phyloP scores from a whole-genome alignment of 2,888 invertebrate genomes.

The Temnothorax ravouxi region DNA sequence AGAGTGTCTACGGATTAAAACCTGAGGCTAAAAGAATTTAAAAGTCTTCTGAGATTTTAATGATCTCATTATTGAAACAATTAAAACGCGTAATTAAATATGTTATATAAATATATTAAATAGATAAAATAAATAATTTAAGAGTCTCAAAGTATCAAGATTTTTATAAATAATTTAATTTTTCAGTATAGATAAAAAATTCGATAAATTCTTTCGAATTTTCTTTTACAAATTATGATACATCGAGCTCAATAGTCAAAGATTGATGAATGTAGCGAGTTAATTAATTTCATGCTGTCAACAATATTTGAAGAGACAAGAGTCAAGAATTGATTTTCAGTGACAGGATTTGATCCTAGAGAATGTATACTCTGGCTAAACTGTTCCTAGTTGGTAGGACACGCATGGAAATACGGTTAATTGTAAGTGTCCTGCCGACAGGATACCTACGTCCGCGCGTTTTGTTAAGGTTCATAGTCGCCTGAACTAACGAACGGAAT shows the following conservation, averaged over 20 bases:
- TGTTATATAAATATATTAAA: not conserved
- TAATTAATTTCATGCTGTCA: slow-evolving; percentile 9
- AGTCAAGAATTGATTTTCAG: slow-evolving; percentile 17
- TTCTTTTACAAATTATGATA: not conserved
- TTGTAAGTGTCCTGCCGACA: slow-evolving; percentile 60
- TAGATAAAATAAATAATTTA: slow-evolving; percentile 14
- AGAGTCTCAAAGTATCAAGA: not conserved
- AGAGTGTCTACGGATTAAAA: not conserved
- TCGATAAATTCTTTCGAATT: not conserved
- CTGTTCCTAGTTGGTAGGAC: slow-evolving; percentile 30
- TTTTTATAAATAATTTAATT: not conserved
- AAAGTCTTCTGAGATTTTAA: not conserved
- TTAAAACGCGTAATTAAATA: not conserved
- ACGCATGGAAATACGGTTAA: slow-evolving; percentile 60
- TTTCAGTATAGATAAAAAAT: not conserved
- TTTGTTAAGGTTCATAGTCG: not conserved
- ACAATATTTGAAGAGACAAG: not conserved
- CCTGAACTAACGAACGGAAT: slow-evolving; percentile 11
- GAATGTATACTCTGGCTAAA: slow-evolving; percentile 57
- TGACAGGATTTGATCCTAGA: slow-evolving; percentile 35
- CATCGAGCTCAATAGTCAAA: not conserved
- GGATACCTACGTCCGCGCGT: slow-evolving; percentile 7
- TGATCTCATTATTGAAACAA: not conserved
- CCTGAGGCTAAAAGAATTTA: not conserved
- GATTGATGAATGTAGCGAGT: not conserved